These are phyloP conservation scores for Eidolon dupreanum DNA, from an alignment of 2,797 vertebrate genomes.

Conservation along the genomic window DNA sequence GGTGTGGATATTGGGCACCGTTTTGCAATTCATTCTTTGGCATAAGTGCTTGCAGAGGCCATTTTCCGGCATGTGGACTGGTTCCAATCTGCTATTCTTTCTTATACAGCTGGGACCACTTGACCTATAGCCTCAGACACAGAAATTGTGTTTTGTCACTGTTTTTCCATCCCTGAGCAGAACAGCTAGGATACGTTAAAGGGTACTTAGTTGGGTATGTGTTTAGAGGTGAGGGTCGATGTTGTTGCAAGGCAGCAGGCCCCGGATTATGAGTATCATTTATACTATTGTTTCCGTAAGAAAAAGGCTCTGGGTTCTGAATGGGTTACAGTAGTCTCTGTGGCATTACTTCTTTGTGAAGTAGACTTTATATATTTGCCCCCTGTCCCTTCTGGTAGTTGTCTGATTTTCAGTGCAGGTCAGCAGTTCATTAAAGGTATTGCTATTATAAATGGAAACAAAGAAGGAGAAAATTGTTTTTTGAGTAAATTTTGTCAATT, in stretches of 20 bases:
- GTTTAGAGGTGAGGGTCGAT: background rate
- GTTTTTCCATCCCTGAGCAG: background rate
- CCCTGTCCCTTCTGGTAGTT: background rate
- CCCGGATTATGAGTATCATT: background rate
- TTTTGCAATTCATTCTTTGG: background rate
- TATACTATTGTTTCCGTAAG: conserved; percentile 25
- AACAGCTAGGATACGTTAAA: background rate
- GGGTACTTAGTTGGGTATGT: background rate
- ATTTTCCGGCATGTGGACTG: background rate
- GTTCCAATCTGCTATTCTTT: background rate
- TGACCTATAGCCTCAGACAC: background rate
- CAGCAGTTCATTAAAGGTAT: conserved; percentile 35
- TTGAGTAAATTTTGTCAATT: conserved; percentile 25
- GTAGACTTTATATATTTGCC: background rate
- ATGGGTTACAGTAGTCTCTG: background rate
- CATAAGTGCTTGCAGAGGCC: background rate
- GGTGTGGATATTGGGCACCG: background rate
- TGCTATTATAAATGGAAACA: conserved; percentile 37
- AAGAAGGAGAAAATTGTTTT: conserved; percentile 35
- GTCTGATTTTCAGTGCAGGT: background rate
- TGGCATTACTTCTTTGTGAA: background rate
- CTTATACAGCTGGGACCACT: background rate
- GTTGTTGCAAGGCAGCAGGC: background rate
- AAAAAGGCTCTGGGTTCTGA: background rate
- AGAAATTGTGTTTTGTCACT: conserved; percentile 12